Percentiles rank a stretch among this genome's conserved stretches.
phyloP scores from a whole-genome alignment of 2,888 invertebrate genomes.

The Acleris cristana region DNA sequence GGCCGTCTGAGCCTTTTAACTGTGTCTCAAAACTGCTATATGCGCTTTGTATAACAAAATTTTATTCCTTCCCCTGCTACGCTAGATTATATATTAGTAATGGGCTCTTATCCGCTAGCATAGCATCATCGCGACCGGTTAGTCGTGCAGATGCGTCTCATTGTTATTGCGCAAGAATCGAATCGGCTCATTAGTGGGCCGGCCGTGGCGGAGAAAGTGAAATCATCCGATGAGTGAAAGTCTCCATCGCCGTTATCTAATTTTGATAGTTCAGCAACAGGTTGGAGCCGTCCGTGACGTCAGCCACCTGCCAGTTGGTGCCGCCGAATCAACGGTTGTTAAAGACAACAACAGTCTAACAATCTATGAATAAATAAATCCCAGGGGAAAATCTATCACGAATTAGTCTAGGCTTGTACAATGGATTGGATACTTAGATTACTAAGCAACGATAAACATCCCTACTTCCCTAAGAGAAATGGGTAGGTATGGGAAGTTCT shows the following conservation, averaged over 20 bases:
- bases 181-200: slow-evolving; percentile 63
- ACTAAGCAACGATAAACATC: too few relatives aligned
- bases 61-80: not conserved
- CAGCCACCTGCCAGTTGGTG: slow-evolving; percentile 16
- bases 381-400: too few relatives aligned
- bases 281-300: slow-evolving; percentile 32
- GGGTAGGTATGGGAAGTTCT: too few relatives aligned
- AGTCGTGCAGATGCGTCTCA: slow-evolving; percentile 48
- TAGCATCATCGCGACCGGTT: slow-evolving; percentile 7
- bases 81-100: not conserved
- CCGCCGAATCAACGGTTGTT: not conserved
- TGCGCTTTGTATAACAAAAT: too few relatives aligned
- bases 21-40: too few relatives aligned
- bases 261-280: slow-evolving; percentile 57
- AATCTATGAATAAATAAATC: too few relatives aligned
- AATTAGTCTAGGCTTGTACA: too few relatives aligned
- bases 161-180: slow-evolving; percentile 64
- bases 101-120: not conserved
- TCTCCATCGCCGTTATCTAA: slow-evolving; percentile 73
- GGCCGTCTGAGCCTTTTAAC: too few relatives aligned
- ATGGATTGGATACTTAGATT: too few relatives aligned
- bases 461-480: too few relatives aligned
- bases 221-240: slow-evolving; percentile 76
- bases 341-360: not conserved
- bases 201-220: slow-evolving; percentile 68